Evolutionary conservation across 2,888 invertebrate species (phyloP).

Genomic region (Panzeria rudis): DNA sequence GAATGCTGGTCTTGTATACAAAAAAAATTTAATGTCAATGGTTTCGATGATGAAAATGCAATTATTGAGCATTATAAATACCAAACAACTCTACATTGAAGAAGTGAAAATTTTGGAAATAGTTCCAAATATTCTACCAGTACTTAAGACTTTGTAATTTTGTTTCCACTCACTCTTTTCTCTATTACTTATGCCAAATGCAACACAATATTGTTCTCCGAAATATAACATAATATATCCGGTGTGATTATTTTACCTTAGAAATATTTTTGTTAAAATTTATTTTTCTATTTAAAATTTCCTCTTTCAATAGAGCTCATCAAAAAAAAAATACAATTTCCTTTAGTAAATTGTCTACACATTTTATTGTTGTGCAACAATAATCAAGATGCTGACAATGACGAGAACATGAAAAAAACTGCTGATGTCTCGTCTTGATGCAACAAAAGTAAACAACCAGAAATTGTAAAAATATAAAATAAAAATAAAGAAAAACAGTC

Average conservation of each 20-base stretch:
- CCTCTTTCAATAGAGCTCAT: slow-evolving; percentile 13
- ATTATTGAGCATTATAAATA: too few species aligned
- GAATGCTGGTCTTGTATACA: too few species aligned
- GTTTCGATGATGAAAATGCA: too few species aligned
- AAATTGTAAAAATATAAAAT: slow-evolving; percentile 33
- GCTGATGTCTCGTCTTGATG: slow-evolving; percentile 63
- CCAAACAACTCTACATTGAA: too few species aligned
- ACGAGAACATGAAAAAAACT: slow-evolving; percentile 29
- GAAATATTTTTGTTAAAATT: slow-evolving; percentile 1
- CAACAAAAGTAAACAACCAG: slow-evolving; percentile 54
- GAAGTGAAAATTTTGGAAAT: too few species aligned
- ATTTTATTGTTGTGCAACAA: slow-evolving; percentile 39
- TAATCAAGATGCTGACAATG: slow-evolving; percentile 50
- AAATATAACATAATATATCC: not conserved
- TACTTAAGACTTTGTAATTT: too few species aligned
- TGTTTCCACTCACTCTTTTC: too few species aligned
- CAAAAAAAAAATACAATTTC: slow-evolving; percentile 37
- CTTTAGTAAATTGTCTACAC: slow-evolving; percentile 29
- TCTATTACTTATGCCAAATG: too few species aligned
- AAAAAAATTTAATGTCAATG: too few species aligned
- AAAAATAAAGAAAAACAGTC: not conserved
- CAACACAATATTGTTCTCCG: not conserved
- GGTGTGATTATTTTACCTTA: not conserved
- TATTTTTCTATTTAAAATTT: slow-evolving; percentile 31
- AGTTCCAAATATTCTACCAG: too few species aligned